Conservation (phyloP, 2,113 vertebrate genomes). For the Actenoides lindsayi region DNA sequence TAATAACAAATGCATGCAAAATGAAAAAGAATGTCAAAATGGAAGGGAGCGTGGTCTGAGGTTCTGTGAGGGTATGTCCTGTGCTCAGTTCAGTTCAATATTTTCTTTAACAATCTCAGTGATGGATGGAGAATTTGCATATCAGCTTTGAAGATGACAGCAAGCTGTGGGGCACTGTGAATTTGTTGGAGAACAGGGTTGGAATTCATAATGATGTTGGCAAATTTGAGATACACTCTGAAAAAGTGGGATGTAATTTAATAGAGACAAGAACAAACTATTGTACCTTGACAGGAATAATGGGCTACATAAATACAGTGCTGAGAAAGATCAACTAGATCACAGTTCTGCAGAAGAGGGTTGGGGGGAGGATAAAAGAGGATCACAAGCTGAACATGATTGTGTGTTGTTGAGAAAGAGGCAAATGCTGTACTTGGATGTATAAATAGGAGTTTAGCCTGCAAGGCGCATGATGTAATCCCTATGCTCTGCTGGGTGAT, state of each 20-base stretch:
- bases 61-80: neutral
- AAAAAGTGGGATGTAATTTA: slow-evolving; percentile 42
- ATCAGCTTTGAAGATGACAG: slow-evolving; percentile 24
- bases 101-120: slow-evolving; percentile 11
- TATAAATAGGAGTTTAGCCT: slow-evolving; percentile 62
- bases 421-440: slow-evolving; percentile 25
- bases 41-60: neutral
- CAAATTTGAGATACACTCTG: neutral
- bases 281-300: slow-evolving; percentile 31
- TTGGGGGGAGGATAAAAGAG: slow-evolving; percentile 18
- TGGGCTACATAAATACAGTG: slow-evolving; percentile 5
- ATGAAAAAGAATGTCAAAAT: neutral
- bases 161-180: neutral
- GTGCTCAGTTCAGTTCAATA: neutral
- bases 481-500: neutral
- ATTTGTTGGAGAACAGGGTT: neutral
- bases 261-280: slow-evolving; percentile 14
- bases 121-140: slow-evolving; percentile 14
- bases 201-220: slow-evolving; percentile 32
- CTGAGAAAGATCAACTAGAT: slow-evolving; percentile 56
- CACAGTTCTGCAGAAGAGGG: slow-evolving; percentile 12
- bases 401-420: slow-evolving; percentile 39
- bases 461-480: slow-evolving; percentile 55
- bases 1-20: slow-evolving; percentile 3
- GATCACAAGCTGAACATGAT: slow-evolving; percentile 37